Percentiles rank a stretch among this genome's conserved stretches.
Conservation (phyloP, 92 coral and sea anemone species). For the Diadumene lineata region DNA sequence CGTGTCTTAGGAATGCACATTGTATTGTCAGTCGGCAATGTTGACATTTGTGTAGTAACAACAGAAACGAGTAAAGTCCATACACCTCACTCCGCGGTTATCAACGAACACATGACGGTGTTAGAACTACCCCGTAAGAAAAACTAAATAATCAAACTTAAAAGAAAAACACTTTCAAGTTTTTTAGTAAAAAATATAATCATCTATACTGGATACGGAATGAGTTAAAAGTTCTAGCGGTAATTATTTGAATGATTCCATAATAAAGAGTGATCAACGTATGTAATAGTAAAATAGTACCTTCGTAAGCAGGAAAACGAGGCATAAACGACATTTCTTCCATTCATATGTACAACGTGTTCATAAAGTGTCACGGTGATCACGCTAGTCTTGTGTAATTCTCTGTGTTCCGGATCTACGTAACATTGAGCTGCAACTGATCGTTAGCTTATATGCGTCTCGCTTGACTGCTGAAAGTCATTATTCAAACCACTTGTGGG, state of each 20-base stretch:
- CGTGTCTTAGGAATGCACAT: conserved; percentile 31
- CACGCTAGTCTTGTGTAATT: conserved; percentile 15
- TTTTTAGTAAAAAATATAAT: too few relatives aligned
- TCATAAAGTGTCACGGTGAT: conserved; percentile 31
- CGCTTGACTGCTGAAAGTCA: conserved; percentile 51
- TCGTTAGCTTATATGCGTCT: conserved; percentile 38
- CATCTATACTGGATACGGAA: background rate
- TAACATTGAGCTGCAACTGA: conserved; percentile 32
- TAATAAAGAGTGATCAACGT: background rate
- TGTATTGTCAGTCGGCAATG: conserved; percentile 21
- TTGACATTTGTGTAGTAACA: conserved; percentile 14
- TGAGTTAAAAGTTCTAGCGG: too few relatives aligned
- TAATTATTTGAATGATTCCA: background rate
- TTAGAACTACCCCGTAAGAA: too few relatives aligned
- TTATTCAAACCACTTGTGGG: conserved; percentile 75
- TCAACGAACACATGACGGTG: background rate
- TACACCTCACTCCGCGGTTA: background rate
- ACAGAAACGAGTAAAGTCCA: background rate
- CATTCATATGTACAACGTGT: conserved; percentile 28
- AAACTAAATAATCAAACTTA: too few relatives aligned
- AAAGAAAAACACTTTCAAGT: background rate
- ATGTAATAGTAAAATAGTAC: conserved; percentile 27
- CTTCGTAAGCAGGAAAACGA: conserved; percentile 81
- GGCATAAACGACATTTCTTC: conserved; percentile 62
- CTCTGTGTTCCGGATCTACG: conserved; percentile 36